These are phyloP conservation scores for Drymonia ruficornis DNA, from an alignment of 2,888 invertebrate species.

Conservation along the genomic window DNA sequence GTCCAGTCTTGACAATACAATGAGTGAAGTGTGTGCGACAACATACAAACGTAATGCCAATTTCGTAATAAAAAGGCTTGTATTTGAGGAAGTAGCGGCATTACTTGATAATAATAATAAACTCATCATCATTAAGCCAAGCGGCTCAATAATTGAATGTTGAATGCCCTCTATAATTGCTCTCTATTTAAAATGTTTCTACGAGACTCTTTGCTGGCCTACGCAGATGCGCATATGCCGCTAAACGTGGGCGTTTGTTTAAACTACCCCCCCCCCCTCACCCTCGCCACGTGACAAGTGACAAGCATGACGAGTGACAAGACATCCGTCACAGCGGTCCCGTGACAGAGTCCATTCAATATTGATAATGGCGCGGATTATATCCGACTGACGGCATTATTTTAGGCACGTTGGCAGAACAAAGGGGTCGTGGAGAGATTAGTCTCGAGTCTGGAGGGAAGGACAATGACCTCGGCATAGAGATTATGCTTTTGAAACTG, in stretches of 20 bases:
- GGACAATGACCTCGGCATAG: not conserved
- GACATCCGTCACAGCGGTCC: conserved; percentile 8
- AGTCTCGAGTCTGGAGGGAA: not conserved
- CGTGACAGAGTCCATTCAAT: conserved; percentile 3
- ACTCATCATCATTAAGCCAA: too few relatives aligned
- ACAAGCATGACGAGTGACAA: conserved; percentile 33
- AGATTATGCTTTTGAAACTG: not conserved
- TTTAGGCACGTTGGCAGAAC: conserved; percentile 1
- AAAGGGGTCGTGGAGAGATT: conserved; percentile 1
- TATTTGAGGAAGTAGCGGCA: too few relatives aligned
- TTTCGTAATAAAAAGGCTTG: too few relatives aligned
- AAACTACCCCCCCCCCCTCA: not conserved
- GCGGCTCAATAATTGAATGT: too few relatives aligned
- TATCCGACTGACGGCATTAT: not conserved
- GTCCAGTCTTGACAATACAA: too few relatives aligned
- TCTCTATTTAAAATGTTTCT: not conserved
- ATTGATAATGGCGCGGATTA: conserved; percentile 7
- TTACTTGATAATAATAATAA: too few relatives aligned
- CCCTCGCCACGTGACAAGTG: conserved; percentile 16
- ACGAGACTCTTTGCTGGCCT: not conserved
- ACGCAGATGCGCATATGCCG: not conserved
- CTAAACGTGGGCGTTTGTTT: conserved; percentile 13
- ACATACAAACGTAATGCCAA: too few relatives aligned
- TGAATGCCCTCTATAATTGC: too few relatives aligned
- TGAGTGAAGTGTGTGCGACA: too few relatives aligned